Evolutionary conservation across 2,797 vertebrate genomes (phyloP), one percentile per base, ranked within the genome.

Genomic region (Helarctos malayanus): DNA sequence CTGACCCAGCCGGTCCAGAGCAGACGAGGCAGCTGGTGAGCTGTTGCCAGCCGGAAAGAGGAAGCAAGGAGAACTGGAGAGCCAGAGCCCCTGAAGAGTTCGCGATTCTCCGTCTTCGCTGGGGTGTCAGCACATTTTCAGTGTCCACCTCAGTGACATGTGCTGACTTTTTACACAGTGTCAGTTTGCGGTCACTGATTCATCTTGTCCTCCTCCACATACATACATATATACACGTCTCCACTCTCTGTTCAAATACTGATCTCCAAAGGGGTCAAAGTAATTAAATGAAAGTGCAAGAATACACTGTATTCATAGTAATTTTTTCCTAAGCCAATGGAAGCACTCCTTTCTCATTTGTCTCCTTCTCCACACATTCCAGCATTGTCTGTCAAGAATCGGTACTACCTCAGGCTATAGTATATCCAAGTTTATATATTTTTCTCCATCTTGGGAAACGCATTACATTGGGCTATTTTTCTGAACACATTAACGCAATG

Each of bases 1-100:
- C 97, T 97, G 97, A 97, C 91, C 29, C 0, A 7, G 95, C 89
- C 35, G 32, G 76, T 0, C 0, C 0, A 0, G 49, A 94, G 83
- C 35, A 75, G 71, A 96, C 21, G 65, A 88, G 95, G 95, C 95
- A 93, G 83, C 95, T 97, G 95, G 96, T 65, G 15, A 93, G 38
- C 45, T 89, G 1, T 1, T 80, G 76, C 80, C 86, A 91, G 35
- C 47, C 97, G 94, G 81, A 93, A 95, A 61, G 75, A 88, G 88
- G 93, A 76, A 69, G 95, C 94, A 93, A 69, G 59, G 7, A 56
- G 84, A 25, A 76, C 78, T 54, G 56, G 56, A 76, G 16, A 83
- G 68, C 87, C 89, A 68, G 90, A 73, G 89, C 91, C 94, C 95
- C 3, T 0, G 47, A 93, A 94, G 93, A 85, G 87, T 91, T 92